Evolutionary conservation across 2,797 vertebrate species (phyloP).

Genomic region (Lycodopsis pacificus): DNA sequence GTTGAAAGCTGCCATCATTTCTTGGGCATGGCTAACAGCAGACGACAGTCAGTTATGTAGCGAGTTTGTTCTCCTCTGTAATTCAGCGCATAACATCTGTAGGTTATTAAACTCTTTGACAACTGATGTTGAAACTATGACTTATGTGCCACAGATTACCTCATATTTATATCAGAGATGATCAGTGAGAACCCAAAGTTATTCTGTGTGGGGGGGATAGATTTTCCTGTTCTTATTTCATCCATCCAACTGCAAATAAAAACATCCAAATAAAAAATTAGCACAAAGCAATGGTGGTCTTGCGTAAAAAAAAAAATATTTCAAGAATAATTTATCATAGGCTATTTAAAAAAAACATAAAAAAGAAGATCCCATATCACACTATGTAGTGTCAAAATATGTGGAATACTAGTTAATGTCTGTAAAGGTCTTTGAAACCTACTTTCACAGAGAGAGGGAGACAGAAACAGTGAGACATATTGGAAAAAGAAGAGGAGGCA

Average conservation of each 20-base stretch:
- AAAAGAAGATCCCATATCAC: conserved; percentile 9
- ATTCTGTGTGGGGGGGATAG: conserved; percentile 18
- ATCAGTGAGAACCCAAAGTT: conserved; percentile 21
- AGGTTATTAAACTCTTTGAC: conserved; percentile 57
- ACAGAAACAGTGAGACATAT: conserved; percentile 35
- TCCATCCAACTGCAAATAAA: conserved; percentile 25
- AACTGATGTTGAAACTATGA: conserved; percentile 51
- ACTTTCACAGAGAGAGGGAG: conserved; percentile 30
- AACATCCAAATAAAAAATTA: too few species aligned
- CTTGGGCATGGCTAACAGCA: conserved; percentile 43
- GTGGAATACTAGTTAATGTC: conserved; percentile 29
- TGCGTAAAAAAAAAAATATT: background rate
- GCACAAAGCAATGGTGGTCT: background rate
- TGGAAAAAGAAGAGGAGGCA: conserved; percentile 56
- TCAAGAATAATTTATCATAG: conserved; percentile 20
- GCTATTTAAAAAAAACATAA: background rate
- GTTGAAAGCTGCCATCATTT: conserved; percentile 52
- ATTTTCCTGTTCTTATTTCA: conserved; percentile 49
- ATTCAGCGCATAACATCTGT: conserved; percentile 61
- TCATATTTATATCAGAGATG: conserved; percentile 42
- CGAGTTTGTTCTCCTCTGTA: conserved; percentile 53
- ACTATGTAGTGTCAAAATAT: conserved; percentile 37
- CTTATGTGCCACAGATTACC: conserved; percentile 35
- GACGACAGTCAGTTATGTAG: conserved; percentile 46
- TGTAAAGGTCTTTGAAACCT: conserved; percentile 39